Conservation (phyloP, 2,888 invertebrate genomes). For the Cosmopolites sordidus region DNA sequence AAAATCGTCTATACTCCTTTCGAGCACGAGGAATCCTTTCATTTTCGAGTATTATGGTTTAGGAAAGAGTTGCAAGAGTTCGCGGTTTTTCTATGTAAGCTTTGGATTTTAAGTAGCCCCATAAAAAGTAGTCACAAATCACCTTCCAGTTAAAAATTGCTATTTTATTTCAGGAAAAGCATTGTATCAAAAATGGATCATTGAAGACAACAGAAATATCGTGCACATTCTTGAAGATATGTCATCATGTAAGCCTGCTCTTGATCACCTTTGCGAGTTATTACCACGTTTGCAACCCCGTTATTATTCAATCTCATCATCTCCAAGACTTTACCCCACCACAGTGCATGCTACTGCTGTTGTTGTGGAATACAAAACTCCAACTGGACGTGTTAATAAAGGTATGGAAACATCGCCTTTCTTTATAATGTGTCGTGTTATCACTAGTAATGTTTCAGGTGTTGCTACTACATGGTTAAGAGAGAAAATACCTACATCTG, state of each 20-base stretch:
- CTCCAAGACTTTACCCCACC: constrained; percentile 82
- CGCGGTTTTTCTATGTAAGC: too few species aligned
- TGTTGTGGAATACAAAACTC: constrained; percentile 86
- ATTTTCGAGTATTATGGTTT: too few species aligned
- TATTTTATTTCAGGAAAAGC: constrained; percentile 52
- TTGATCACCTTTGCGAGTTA: constrained; percentile 95
- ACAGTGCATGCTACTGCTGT: constrained; percentile 96
- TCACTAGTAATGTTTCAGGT: constrained; percentile 43
- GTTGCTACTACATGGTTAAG: constrained; percentile 90
- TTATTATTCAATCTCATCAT: constrained; percentile 98
- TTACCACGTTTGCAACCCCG: constrained; percentile 87
- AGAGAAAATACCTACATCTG: constrained; percentile 59
- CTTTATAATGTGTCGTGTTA: background rate
- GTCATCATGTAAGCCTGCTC: constrained; percentile 82
- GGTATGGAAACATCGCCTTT: constrained; percentile 46
- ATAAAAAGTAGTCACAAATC: too few species aligned
- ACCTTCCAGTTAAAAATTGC: too few species aligned
- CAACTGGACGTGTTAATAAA: constrained; percentile 79
- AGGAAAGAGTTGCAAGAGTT: too few species aligned
- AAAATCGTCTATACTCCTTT: too few species aligned
- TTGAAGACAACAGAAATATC: constrained; percentile 77
- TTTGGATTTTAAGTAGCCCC: too few species aligned
- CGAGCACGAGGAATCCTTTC: too few species aligned
- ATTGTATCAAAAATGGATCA: constrained; percentile 87
- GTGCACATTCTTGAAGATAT: constrained; percentile 93